A percentile compares a stretch with the other conserved stretches of the same genome.
These are phyloP conservation scores for Dicrostonyx torquatus DNA, from an alignment of 2,797 vertebrate species.

Conservation along the genomic window DNA sequence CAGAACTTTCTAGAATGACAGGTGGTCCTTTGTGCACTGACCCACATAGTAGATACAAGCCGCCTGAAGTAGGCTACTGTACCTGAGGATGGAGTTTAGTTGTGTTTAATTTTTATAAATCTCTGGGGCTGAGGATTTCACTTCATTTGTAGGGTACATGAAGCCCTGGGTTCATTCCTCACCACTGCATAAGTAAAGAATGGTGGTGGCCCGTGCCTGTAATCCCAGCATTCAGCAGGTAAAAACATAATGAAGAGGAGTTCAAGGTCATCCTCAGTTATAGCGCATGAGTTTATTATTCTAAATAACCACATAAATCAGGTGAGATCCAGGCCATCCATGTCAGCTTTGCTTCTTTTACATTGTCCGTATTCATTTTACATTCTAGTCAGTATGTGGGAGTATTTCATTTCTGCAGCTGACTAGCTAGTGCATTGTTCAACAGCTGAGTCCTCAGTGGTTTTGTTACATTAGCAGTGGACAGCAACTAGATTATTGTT, in stretches of 20 bases:
- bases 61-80: background rate
- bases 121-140: background rate
- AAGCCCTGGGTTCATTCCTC: background rate
- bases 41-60: accelerated
- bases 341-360: accelerated
- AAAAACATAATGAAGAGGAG: background rate
- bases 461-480: background rate
- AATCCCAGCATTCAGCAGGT: background rate
- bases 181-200: background rate
- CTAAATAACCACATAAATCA: accelerated
- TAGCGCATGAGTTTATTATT: background rate
- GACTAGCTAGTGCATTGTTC: background rate
- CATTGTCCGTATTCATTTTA: too few species aligned
- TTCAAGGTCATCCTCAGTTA: background rate
- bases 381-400: background rate
- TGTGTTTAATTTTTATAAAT: accelerated
- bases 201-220: background rate
- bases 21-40: accelerated
- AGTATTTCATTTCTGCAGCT: background rate
- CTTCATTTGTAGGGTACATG: background rate
- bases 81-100: background rate
- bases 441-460: background rate
- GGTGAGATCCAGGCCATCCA: background rate
- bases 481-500: background rate
- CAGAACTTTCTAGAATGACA: background rate